Conservation (phyloP, 2,888 invertebrate genomes). For the Germaria angustata region DNA sequence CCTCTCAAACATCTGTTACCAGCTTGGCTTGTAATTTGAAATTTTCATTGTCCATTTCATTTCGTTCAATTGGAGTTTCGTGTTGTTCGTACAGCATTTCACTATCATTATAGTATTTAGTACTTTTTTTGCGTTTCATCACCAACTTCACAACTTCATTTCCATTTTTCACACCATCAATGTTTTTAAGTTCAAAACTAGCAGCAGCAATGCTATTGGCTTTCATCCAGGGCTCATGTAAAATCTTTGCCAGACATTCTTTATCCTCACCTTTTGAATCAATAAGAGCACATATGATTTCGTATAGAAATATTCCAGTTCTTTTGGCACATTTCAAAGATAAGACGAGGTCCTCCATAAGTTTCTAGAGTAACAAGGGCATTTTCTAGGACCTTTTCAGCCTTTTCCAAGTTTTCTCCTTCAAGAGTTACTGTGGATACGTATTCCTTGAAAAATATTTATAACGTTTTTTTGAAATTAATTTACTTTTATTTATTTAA, state of each 20-base stretch:
- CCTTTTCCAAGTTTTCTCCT: slow-evolving; percentile 31
- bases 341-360: slow-evolving; percentile 39
- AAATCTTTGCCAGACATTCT: slow-evolving; percentile 36
- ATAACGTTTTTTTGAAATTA: not conserved
- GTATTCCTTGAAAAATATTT: slow-evolving; percentile 35
- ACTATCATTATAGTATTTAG: slow-evolving; percentile 46
- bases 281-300: slow-evolving; percentile 36
- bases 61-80: not conserved
- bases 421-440: slow-evolving; percentile 20
- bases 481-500: not conserved
- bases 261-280: not conserved
- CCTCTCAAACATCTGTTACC: slow-evolving; percentile 15
- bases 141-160: not conserved
- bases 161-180: not conserved
- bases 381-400: slow-evolving; percentile 42
- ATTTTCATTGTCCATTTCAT: not conserved
- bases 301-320: slow-evolving; percentile 47
- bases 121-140: slow-evolving; percentile 50
- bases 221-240: slow-evolving; percentile 63
- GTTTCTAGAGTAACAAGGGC: slow-evolving; percentile 44
- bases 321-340: slow-evolving; percentile 22
- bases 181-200: slow-evolving; percentile 31
- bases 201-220: slow-evolving; percentile 56
- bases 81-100: not conserved
- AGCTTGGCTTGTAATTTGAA: too few species aligned